Conservation (phyloP, 2,888 invertebrate genomes). For the Lypha dubia region DNA sequence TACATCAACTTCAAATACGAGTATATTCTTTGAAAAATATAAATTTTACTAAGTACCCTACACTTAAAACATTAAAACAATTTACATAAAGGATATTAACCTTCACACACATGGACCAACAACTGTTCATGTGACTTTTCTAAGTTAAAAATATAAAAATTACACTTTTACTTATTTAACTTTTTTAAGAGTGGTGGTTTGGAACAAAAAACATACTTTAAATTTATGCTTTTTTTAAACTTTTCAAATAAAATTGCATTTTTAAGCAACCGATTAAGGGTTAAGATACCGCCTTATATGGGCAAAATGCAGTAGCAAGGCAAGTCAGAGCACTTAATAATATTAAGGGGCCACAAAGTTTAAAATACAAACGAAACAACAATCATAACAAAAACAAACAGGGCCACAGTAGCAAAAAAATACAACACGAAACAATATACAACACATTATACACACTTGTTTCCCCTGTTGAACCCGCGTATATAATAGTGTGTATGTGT, state of each 20-base stretch:
- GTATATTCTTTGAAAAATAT: too few species aligned
- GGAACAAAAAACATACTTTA: background rate
- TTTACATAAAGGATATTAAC: too few species aligned
- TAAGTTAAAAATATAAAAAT: too few species aligned
- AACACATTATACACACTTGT: conserved; percentile 38
- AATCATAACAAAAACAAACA: conserved; percentile 29
- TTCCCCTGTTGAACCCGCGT: background rate
- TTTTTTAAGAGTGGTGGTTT: too few species aligned
- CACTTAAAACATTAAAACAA: too few species aligned
- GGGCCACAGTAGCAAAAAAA: conserved; percentile 11
- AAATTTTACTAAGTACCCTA: too few species aligned
- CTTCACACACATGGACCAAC: too few species aligned
- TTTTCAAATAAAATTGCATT: too few species aligned
- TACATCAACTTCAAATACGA: too few species aligned
- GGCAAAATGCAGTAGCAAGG: conserved; percentile 71
- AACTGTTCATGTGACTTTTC: too few species aligned
- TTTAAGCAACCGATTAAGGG: conserved; percentile 7
- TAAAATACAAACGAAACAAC: conserved; percentile 33
- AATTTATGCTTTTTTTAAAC: background rate
- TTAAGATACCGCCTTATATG: conserved; percentile 55
- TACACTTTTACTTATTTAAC: too few species aligned
- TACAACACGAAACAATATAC: background rate
- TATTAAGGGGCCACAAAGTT: conserved; percentile 61
- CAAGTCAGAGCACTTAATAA: conserved; percentile 67
- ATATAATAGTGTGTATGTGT: too few species aligned